Evolutionary conservation across 2,888 invertebrate genomes (phyloP), one percentile per base, ranked within the genome.

Genomic region (Incurvaria masculella): DNA sequence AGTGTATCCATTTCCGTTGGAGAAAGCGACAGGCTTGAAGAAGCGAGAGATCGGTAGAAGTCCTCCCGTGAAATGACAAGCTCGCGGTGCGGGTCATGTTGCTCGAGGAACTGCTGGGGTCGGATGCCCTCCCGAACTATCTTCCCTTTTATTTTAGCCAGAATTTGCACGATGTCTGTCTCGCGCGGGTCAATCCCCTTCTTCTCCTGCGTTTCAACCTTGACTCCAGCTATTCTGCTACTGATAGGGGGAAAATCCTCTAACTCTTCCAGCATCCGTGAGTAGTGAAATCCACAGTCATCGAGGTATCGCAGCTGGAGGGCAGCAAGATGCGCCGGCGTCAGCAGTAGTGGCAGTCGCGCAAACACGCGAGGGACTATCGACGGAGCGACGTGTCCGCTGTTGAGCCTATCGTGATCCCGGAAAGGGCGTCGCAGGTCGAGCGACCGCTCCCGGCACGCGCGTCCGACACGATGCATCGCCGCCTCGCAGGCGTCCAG

Each of bases 91-190:
- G 64, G 68, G 69, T 91, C 90, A 62, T 82, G 88, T 61, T 83
- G 84, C 50, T 69, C 65, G 56, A 90, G 68, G 65, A 88, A 89
- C 59, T 87, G 84, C 33, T 80, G 67, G 6, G 86, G 82, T 39
- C 86, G 68, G 3, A 89, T 70, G 40, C 88, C 80, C 53, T 87
- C 87, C 39, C 86, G 79, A 1, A 87, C 83, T 46, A 86, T 82
- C 74, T 85, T 86, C 23, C 85, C 85, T 66, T 89, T 90, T 55
- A 88, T 84, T 68, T 87, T 88, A 17, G 89, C 87, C 47, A 91
- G 72, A 52, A 89, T 83, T 56, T 83, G 78, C 41, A 88, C 83
- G 53, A 90, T 86, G 61, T 88, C 83, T 1, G 80, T 81, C 60
- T 88, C 84, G 26, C 75, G 68, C 39, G 72, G 68, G 58, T 67